These are phyloP conservation scores for Galeopsomyia nigrocyanea DNA, from an alignment of 2,888 invertebrate species.

Conservation along the genomic window DNA sequence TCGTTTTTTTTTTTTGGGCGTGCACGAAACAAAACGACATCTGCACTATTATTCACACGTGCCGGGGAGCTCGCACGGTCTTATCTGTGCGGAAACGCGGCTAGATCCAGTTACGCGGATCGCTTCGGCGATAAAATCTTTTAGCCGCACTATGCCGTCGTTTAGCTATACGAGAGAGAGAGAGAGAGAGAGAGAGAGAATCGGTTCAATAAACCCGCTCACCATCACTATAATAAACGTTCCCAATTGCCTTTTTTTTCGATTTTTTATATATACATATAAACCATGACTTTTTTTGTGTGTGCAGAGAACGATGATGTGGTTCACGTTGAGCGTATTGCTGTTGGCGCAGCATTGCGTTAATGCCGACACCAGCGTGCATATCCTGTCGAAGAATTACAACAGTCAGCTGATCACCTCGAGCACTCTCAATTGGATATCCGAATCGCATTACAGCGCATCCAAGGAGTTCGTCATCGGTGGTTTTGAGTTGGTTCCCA, in stretches of 20 bases:
- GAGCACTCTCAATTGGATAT: slow-evolving; percentile 83
- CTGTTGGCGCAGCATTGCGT: slow-evolving; percentile 46
- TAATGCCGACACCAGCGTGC: slow-evolving; percentile 65
- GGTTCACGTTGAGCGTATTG: slow-evolving; percentile 7
- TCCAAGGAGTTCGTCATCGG: slow-evolving; percentile 79
- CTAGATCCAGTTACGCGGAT: slow-evolving; percentile 57
- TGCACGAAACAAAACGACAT: no score
- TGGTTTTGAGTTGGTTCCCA: slow-evolving; percentile 55
- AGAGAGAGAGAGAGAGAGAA: slow-evolving; percentile 33
- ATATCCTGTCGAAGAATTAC: slow-evolving; percentile 62
- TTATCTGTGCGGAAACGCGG: slow-evolving; percentile 48
- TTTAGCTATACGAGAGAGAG: slow-evolving; percentile 42
- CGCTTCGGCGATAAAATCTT: no score
- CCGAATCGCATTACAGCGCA: slow-evolving; percentile 71
- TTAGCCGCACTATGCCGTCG: slow-evolving; percentile 39
- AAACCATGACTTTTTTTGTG: slow-evolving; percentile 1
- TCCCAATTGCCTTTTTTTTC: slow-evolving; percentile 7
- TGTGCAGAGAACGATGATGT: slow-evolving; percentile 41
- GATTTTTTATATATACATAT: neutral
- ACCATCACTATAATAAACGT: slow-evolving; percentile 11
- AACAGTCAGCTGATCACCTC: slow-evolving; percentile 81
- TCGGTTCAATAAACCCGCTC: slow-evolving; percentile 34
- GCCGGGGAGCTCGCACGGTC: neutral
- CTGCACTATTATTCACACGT: no score
- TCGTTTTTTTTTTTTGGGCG: no score